Evolutionary conservation across 2,888 invertebrate genomes (phyloP).

Genomic region (Tuta absoluta): DNA sequence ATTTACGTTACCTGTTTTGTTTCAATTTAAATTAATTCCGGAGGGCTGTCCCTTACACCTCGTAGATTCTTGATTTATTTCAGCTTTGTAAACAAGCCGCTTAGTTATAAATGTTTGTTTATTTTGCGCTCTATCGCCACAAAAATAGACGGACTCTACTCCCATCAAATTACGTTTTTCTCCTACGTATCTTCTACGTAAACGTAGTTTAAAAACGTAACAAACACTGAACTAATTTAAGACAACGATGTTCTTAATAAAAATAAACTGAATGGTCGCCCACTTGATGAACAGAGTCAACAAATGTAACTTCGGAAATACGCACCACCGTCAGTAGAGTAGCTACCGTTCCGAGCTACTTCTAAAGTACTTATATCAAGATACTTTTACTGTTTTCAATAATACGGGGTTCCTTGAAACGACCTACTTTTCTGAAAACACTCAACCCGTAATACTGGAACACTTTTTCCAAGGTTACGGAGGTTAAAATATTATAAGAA

Average conservation of each 20-base stretch:
- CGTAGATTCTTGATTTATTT: not conserved
- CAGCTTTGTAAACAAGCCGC: not conserved
- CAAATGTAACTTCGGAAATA: not conserved
- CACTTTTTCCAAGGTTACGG: no score
- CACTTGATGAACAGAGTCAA: not conserved
- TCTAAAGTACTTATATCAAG: no score
- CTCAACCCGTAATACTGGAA: no score
- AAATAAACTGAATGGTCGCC: not conserved
- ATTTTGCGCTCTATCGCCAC: not conserved
- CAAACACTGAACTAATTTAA: not conserved
- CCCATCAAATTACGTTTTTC: slow-evolving; percentile 8
- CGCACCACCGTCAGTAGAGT: not conserved
- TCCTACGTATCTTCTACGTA: not conserved
- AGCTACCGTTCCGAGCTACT: not conserved
- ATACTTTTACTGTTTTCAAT: no score
- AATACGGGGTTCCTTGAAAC: no score
- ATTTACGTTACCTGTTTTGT: no score
- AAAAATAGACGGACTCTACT: slow-evolving; percentile 2
- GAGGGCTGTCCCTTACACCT: no score
- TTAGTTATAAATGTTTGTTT: not conserved
- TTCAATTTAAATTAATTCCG: no score
- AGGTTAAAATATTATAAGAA: no score
- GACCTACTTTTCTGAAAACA: no score
- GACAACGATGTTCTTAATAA: not conserved
- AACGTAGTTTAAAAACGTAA: not conserved